These are phyloP conservation scores for Buphagus erythrorhynchus DNA, from an alignment of 2,797 vertebrate genomes.

Conservation along the genomic window DNA sequence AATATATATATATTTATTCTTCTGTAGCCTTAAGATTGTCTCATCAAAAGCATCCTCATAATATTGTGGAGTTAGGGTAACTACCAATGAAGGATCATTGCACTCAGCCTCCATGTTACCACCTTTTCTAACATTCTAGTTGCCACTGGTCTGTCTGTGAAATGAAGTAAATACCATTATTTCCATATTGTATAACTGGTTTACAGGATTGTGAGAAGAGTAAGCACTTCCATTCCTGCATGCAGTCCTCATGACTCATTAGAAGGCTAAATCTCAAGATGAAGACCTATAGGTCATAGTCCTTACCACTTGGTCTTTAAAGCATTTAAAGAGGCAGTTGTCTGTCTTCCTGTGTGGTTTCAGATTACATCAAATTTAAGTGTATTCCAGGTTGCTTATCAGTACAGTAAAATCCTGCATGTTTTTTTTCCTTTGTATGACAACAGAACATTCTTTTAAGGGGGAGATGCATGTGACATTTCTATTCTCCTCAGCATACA, in stretches of 20 bases:
- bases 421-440: neutral
- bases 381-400: neutral
- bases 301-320: neutral
- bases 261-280: neutral
- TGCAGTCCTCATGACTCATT: neutral
- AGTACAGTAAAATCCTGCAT: neutral
- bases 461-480: fast-evolving
- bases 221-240: neutral
- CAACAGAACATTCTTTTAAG: neutral
- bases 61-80: neutral
- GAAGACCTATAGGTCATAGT: neutral
- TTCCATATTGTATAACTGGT: neutral
- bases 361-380: neutral
- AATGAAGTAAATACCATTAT: neutral
- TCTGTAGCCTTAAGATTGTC: neutral
- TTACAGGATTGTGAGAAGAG: neutral
- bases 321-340: neutral
- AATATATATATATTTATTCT: neutral
- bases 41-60: neutral
- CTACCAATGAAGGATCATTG: neutral
- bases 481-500: neutral
- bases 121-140: neutral
- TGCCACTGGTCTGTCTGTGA: neutral
- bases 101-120: neutral
- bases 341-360: neutral